Evolutionary conservation across 2,113 vertebrate species (phyloP).

Genomic region (Notothenia rossii): DNA sequence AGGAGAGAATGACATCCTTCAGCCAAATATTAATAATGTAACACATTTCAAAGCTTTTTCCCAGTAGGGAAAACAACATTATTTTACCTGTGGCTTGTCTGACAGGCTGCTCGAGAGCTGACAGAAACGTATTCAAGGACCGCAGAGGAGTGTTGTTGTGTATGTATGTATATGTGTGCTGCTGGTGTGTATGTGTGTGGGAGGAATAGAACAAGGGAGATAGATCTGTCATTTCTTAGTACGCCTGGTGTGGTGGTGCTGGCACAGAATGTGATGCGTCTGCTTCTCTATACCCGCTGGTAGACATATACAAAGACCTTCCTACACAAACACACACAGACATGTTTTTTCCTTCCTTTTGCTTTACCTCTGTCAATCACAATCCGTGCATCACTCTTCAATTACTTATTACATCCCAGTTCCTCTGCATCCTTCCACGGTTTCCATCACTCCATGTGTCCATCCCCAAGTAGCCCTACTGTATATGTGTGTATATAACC

Average conservation of each 20-base stretch:
- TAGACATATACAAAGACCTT: constrained; percentile 29
- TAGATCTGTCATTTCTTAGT: constrained; percentile 71
- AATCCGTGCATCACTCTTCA: constrained; percentile 48
- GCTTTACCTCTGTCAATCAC: constrained; percentile 58
- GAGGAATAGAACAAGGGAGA: constrained; percentile 46
- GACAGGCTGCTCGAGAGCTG: constrained; percentile 70
- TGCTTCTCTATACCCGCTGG: constrained; percentile 38
- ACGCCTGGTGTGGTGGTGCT: constrained; percentile 49
- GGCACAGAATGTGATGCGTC: constrained; percentile 60
- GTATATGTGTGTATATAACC: constrained; percentile 67
- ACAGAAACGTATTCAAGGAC: constrained; percentile 66
- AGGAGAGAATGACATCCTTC: constrained; percentile 57
- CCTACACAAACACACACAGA: constrained; percentile 30
- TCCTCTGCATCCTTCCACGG: constrained; percentile 37
- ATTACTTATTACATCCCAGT: constrained; percentile 51
- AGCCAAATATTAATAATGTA: constrained; percentile 77
- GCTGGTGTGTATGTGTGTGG: constrained; percentile 38
- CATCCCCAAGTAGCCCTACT: constrained; percentile 56
- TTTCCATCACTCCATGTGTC: constrained; percentile 64
- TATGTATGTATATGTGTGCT: constrained; percentile 11
- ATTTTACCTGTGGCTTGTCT: constrained; percentile 77
- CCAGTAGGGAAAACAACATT: constrained; percentile 69
- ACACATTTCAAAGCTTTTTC: constrained; percentile 71
- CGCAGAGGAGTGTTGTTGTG: constrained; percentile 44
- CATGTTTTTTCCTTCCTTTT: constrained; percentile 22